A percentile compares a stretch with the other conserved stretches of the same genome.
These are phyloP conservation scores for Hystrix cristata DNA, from an alignment of 2,113 vertebrate species.

Conservation along the genomic window DNA sequence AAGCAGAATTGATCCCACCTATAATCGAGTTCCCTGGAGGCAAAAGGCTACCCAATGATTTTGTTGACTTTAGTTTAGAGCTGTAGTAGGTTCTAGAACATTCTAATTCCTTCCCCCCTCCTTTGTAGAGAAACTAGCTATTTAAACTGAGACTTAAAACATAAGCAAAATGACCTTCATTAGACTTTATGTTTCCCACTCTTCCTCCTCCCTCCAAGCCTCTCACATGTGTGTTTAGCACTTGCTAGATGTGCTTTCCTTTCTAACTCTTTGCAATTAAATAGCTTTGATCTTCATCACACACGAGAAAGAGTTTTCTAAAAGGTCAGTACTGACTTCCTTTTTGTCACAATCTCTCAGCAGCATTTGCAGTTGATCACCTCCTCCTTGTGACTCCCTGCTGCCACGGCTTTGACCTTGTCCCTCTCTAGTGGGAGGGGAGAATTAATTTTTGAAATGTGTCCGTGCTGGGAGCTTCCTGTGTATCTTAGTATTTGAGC, in stretches of 20 bases:
- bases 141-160: slow-evolving; percentile 45
- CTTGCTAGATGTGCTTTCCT: neutral
- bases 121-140: neutral
- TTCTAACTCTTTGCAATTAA: neutral
- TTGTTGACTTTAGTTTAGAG: neutral
- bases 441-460: slow-evolving; percentile 14
- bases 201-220: neutral
- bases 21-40: neutral
- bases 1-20: neutral
- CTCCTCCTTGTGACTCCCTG: neutral
- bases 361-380: neutral
- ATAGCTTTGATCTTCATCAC: slow-evolving; percentile 55
- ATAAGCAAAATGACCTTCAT: slow-evolving; percentile 16
- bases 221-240: neutral
- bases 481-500: neutral
- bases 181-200: neutral
- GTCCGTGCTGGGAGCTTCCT: neutral
- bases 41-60: neutral
- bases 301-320: slow-evolving; percentile 18
- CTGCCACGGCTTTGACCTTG: neutral
- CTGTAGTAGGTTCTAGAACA: neutral
- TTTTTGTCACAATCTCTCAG: slow-evolving; percentile 39
- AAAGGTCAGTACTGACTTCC: slow-evolving; percentile 44
- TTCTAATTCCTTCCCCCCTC: neutral
- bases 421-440: neutral